Evolutionary conservation across 2,888 invertebrate species (phyloP), one percentile per base, ranked within the genome.

Genomic region (Clitarchus hookeri): DNA sequence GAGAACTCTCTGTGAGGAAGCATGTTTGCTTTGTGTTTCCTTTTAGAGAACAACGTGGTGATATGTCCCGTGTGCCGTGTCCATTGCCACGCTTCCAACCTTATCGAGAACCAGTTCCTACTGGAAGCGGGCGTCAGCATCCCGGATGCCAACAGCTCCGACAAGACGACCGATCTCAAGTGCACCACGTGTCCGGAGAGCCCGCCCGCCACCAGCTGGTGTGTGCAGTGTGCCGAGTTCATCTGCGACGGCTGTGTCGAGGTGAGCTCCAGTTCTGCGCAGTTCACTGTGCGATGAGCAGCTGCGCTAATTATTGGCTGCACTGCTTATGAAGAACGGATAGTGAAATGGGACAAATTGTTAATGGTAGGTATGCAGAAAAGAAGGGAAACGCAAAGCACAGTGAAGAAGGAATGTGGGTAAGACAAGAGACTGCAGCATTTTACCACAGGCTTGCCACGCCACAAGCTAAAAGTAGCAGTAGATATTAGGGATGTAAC

Each of bases 141-240:
- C 88, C 88, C 91, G 91, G 90, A 92, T 90, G 90, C 89, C 88
- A 88, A 88, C 78, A 90, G 89, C 87, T 90, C 91, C 53, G 82
- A 82, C 44, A 92, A 91, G 89, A 87, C 90, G 79, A 91, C 92
- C 53, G 93, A 94, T 84, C 92, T 94, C 86, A 95, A 94, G 90
- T 98, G 98, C 92, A 97, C 96, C 90, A 97, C 96, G 91, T 98
- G 98, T 91, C 96, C 95, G 89, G 98, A 98, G 90, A 95, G 96
- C 89, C 95, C 96, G 88, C 93, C 94, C 26, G 97, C 97, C 87
- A 95, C 96, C 86, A 96, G 96, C 90, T 98, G 96, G 95, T 98
- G 98, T 92, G 95, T 95, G 19, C 97, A 98, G 91, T 98, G 98
- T 92, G 94, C 96, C 0, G 98, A 98, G 92, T 97, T 96, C 92